Conservation (phyloP, 2,797 vertebrate species). For the Tragopan temminckii region DNA sequence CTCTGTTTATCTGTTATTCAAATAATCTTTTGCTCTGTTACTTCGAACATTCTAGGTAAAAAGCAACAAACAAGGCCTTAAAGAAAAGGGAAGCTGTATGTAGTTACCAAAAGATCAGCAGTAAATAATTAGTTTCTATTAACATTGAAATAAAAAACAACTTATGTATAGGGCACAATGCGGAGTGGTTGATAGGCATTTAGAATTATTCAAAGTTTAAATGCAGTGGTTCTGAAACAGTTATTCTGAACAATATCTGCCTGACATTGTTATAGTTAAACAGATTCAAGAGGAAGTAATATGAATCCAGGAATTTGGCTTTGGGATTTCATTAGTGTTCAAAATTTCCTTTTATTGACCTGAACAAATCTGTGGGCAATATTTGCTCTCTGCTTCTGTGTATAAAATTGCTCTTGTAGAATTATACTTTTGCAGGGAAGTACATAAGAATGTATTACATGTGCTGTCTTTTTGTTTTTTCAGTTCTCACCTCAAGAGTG, state of each 20-base stretch:
- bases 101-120: neutral
- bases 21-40: neutral
- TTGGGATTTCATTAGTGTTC: neutral
- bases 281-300: neutral
- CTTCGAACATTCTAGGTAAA: neutral
- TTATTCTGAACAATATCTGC: neutral
- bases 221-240: neutral
- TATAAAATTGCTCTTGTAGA: neutral
- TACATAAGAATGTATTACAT: neutral
- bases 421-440: neutral
- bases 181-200: neutral
- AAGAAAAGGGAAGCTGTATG: neutral
- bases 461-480: neutral
- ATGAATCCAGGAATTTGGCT: neutral
- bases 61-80: neutral
- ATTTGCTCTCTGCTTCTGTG: neutral
- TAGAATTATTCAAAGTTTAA: neutral
- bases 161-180: neutral
- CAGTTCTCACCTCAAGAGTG: neutral
- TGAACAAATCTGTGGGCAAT: neutral
- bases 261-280: neutral
- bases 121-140: neutral
- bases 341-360: neutral
- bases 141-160: neutral
- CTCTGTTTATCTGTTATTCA: neutral